phyloP scores from a whole-genome alignment of 2,888 invertebrate genomes.

The Fragum whitleyi region DNA sequence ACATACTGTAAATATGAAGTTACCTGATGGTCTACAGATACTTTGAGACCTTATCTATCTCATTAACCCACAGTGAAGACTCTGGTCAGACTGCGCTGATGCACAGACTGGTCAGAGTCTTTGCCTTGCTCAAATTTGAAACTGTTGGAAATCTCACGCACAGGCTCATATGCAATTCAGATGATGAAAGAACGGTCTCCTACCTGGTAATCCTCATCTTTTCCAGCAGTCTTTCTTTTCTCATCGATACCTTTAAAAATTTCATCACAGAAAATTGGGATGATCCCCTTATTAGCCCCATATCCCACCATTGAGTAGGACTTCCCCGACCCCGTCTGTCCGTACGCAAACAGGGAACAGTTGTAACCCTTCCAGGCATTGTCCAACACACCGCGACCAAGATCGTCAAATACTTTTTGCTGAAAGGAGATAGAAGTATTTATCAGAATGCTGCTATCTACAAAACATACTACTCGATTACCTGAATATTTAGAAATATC shows the following conservation, averaged over 20 bases:
- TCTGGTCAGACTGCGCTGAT: no score
- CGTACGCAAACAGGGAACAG: constrained; percentile 84
- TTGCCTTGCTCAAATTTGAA: no score
- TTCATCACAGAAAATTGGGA: constrained; percentile 81
- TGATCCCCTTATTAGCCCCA: constrained; percentile 82
- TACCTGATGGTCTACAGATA: no score
- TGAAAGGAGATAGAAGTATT: constrained; percentile 51
- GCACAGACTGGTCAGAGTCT: no score
- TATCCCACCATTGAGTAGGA: constrained; percentile 84
- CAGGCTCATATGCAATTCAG: no score
- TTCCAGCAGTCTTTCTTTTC: constrained; percentile 74
- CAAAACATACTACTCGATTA: no score
- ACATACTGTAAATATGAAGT: no score
- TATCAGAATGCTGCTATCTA: neutral
- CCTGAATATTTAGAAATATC: no score
- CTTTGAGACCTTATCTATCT: no score
- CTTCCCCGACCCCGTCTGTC: constrained; percentile 84
- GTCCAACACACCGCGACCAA: constrained; percentile 82
- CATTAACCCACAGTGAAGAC: no score
- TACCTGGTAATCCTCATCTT: constrained; percentile 65
- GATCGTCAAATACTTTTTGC: constrained; percentile 81
- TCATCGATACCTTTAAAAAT: constrained; percentile 80
- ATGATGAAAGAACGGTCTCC: no score
- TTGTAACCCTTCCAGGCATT: constrained; percentile 84
- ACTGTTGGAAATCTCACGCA: no score